phyloP scores from a whole-genome alignment of 2,797 vertebrate species.

The Danio jaintianensis region DNA sequence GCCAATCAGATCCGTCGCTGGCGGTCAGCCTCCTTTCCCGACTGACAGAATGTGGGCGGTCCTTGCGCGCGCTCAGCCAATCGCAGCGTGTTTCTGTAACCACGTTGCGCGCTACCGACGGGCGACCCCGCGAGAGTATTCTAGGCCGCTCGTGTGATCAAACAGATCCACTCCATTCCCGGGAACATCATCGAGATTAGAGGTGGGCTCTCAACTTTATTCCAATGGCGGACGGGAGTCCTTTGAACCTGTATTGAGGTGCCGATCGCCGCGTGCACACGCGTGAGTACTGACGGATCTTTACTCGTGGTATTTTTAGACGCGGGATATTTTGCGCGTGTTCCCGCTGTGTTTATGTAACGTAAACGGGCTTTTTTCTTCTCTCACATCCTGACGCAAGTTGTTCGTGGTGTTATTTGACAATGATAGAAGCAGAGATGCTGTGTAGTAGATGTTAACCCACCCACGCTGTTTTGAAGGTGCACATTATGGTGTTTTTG shows the following conservation, averaged over 20 bases:
- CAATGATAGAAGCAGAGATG: not conserved
- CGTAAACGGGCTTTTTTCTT: conserved; percentile 25
- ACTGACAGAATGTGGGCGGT: conserved; percentile 46
- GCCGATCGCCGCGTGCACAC: not conserved
- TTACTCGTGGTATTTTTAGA: conserved; percentile 60
- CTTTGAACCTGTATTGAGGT: conserved; percentile 24
- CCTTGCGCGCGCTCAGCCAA: conserved; percentile 42
- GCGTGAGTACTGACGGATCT: conserved; percentile 69
- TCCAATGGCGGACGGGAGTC: conserved; percentile 57
- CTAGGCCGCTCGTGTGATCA: conserved; percentile 53
- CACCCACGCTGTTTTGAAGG: not conserved
- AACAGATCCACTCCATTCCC: conserved; percentile 31
- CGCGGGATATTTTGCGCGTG: conserved; percentile 55
- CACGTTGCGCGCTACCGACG: conserved; percentile 61
- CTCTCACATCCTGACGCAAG: not conserved
- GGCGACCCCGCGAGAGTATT: conserved; percentile 49
- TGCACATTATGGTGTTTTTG: not conserved
- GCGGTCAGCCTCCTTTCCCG: conserved; percentile 32
- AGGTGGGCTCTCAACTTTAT: conserved; percentile 48
- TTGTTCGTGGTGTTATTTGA: conserved; percentile 3
- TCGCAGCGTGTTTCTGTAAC: conserved; percentile 39
- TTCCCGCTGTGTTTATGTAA: conserved; percentile 78
- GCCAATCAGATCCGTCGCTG: conserved; percentile 53
- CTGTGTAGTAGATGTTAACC: not conserved
- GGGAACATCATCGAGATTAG: conserved; percentile 39